A percentile compares a stretch with the other conserved stretches of the same genome.
phyloP scores from a whole-genome alignment of 2,113 vertebrate genomes.

The Uropsilus gracilis region DNA sequence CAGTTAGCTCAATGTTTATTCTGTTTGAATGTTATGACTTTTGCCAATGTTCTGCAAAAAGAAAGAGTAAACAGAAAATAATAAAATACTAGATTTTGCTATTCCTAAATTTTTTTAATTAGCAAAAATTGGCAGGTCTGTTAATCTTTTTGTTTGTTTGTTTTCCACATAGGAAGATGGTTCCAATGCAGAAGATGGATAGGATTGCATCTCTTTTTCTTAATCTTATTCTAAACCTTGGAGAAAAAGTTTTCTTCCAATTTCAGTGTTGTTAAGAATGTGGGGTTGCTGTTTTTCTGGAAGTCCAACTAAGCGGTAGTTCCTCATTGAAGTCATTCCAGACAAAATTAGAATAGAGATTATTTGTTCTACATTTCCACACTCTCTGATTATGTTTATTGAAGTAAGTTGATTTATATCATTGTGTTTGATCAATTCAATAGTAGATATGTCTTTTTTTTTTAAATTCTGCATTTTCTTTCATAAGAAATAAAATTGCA shows the following conservation, averaged over 20 bases:
- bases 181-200: neutral
- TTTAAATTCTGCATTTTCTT: neutral
- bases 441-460: neutral
- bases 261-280: neutral
- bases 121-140: too few relatives aligned
- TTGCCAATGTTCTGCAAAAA: neutral
- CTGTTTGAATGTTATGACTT: neutral
- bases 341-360: neutral
- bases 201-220: neutral
- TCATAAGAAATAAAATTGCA: neutral
- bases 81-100: neutral
- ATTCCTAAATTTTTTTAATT: neutral
- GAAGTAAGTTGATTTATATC: neutral
- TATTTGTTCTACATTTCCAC: neutral
- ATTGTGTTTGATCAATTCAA: neutral
- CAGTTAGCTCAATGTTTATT: neutral
- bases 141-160: neutral
- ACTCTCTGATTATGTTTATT: too few relatives aligned
- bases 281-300: neutral
- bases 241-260: neutral
- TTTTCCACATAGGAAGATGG: neutral
- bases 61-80: neutral
- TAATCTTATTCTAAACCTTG: neutral
- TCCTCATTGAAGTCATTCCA: neutral
- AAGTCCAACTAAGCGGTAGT: neutral